Base-by-base conservation (phyloP, 2,888 invertebrate genomes). In the Ramazzottius varieornatus region DNA sequence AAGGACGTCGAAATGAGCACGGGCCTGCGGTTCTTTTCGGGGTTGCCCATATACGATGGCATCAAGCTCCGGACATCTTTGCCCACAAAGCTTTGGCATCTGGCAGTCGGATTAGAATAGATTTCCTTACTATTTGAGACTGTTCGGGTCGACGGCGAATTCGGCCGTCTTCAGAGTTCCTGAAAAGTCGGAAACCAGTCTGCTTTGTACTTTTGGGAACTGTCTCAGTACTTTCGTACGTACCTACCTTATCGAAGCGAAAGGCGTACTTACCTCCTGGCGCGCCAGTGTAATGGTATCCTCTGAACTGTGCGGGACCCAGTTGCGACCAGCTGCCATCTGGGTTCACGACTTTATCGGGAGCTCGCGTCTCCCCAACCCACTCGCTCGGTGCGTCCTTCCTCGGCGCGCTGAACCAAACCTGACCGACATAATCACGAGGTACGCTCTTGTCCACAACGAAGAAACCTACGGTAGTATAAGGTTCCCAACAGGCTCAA, bases 201-300 rank as follows among this genome's bases (percentile, higher is more conserved):
- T n/a, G n/a, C n/a, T n/a, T n/a, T n/a, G n/a, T n/a, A n/a, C n/a
- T n/a, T n/a, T n/a, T n/a, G n/a, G n/a, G n/a, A n/a, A n/a, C n/a
- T n/a, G n/a, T n/a, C n/a, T n/a, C n/a, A n/a, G n/a, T n/a, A n/a
- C n/a, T n/a, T n/a, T n/a, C n/a, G n/a, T n/a, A n/a, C n/a, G n/a
- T n/a, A n/a, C n/a, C n/a, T n/a, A n/a, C n/a, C n/a, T n/a, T n/a
- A n/a, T n/a, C n/a, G n/a, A n/a, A n/a, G n/a, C n/a, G n/a, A n/a
- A n/a, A n/a, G n/a, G n/a, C n/a, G n/a, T n/a, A n/a, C 29, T 29
- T 54, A 54, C 54, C 54, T 54, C 54, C 54, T n/a, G 54, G 54
- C 4, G 20, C 24, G 8, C 54, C 54, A 29, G 20, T 24, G 24
- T 54, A 54, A 4, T 8, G 16, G 4, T 16, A 24, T 24, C 54